Base-by-base conservation (phyloP, 2,797 vertebrate genomes). In the Champsocephalus esox region DNA sequence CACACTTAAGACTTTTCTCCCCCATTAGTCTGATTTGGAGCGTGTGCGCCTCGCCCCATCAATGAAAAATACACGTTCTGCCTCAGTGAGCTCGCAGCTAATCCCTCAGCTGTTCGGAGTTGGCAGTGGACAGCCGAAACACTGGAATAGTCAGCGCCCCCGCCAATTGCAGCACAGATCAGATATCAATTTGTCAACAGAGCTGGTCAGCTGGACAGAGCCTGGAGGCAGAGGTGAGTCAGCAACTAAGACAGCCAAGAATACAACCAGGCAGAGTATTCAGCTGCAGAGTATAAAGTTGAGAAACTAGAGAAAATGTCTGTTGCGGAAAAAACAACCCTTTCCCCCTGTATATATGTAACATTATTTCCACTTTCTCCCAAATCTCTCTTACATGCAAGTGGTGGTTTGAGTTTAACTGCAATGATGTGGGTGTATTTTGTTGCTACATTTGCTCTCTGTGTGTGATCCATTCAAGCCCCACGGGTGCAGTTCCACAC, bases 161-260 rank as follows among this genome's bases (percentile, higher is more conserved):
- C 49, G 24, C 82, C 87, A 87, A 61, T 83, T 85, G 84, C 76
- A 64, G 78, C 64, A 52, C 71, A 77, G 87, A 90, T 93, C 91
- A 85, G 86, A 89, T 92, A 89, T 90, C 88, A 90, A 70, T 91
- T 91, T 92, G 89, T 89, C 85, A 86, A 90, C 86, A 78, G 80
- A 71, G 81, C 80, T 56, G 48, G 46, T 45, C 34, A 46, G 56
- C 49, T 56, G 71, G 58, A 24, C 77, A 66, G 61, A 70, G 81
- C 85, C 80, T 55, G 65, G 65, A 83, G 87, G 78, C 62, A 78
- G 83, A 90, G 87, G 88, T 90, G 89, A 90, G 79, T 90, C 88
- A 87, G 85, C 84, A 86, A 70, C 77, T 79, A 46, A 45, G 56
- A 59, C 77, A 32, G 86, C 83, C 82, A 82, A 83, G 67, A 74